Percentiles rank a stretch among this genome's conserved stretches.
These are phyloP conservation scores for Calypte anna DNA, from an alignment of 2,113 vertebrate species.

Conservation along the genomic window DNA sequence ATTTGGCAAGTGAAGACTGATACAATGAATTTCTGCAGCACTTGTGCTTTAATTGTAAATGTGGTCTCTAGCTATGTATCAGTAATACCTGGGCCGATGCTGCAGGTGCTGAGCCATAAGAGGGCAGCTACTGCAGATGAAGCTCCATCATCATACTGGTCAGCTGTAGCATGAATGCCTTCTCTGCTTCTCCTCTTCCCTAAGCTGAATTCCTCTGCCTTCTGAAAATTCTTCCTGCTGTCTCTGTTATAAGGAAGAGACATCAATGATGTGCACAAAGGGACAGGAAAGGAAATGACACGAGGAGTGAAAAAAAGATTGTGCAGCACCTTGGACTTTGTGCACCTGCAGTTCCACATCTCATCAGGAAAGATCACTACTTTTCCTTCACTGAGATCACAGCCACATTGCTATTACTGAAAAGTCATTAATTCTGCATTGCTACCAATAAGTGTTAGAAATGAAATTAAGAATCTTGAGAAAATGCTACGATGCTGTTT, in stretches of 20 bases:
- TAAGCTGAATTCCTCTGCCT: neutral
- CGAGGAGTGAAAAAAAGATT: neutral
- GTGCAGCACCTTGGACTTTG: neutral
- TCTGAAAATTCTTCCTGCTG: neutral
- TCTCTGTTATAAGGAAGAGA: neutral
- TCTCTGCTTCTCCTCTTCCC: neutral
- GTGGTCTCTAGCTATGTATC: neutral
- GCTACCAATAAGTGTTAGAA: neutral
- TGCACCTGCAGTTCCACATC: neutral
- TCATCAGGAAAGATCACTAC: neutral
- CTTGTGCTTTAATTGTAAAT: neutral
- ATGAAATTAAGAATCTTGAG: neutral
- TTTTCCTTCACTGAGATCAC: neutral
- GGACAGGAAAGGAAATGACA: neutral
- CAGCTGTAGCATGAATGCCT: neutral
- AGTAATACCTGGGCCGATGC: neutral
- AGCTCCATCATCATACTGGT: neutral
- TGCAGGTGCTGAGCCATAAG: neutral
- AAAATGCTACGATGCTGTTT: neutral
- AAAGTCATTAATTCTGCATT: neutral
- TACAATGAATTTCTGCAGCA: neutral
- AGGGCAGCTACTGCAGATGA: neutral
- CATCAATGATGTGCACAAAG: neutral
- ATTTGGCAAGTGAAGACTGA: neutral
- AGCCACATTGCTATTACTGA: neutral